phyloP scores from a whole-genome alignment of 1,140 invertebrate species.

The Manduca sexta region DNA sequence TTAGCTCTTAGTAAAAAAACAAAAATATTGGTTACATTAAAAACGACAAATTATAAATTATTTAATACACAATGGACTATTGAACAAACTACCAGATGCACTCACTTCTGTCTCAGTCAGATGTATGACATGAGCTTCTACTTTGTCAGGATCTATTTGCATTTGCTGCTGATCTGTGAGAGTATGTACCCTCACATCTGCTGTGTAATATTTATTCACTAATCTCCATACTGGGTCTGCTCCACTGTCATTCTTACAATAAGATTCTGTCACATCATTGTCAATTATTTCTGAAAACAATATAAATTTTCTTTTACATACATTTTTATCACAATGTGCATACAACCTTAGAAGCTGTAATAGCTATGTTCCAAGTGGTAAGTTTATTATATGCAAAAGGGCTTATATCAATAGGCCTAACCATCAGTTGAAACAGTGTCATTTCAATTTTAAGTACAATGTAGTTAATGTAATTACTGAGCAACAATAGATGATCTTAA shows the following conservation, averaged over 20 bases:
- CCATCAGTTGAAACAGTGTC: no score
- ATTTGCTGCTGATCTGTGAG: conserved; percentile 15
- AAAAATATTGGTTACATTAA: neutral
- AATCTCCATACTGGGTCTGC: conserved; percentile 27
- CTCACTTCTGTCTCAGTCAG: conserved; percentile 34
- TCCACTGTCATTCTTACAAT: neutral
- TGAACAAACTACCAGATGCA: neutral
- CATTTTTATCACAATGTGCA: neutral
- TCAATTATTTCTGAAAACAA: conserved; percentile 37
- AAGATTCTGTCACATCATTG: conserved; percentile 15
- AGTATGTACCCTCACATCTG: conserved; percentile 24
- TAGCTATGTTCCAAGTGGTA: neutral
- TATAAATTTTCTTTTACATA: no score
- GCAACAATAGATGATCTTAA: no score
- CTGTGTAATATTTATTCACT: conserved; percentile 44
- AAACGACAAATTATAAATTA: no score
- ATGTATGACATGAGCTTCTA: conserved; percentile 40
- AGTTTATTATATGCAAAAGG: neutral
- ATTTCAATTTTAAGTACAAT: no score
- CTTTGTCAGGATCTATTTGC: neutral
- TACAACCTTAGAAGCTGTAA: neutral
- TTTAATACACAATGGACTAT: neutral
- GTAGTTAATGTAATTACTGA: no score
- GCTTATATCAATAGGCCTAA: no score
- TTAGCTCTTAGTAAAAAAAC: neutral